phyloP scores from a whole-genome alignment of 2,113 vertebrate species.

The Datnioides undecimradiatus region DNA sequence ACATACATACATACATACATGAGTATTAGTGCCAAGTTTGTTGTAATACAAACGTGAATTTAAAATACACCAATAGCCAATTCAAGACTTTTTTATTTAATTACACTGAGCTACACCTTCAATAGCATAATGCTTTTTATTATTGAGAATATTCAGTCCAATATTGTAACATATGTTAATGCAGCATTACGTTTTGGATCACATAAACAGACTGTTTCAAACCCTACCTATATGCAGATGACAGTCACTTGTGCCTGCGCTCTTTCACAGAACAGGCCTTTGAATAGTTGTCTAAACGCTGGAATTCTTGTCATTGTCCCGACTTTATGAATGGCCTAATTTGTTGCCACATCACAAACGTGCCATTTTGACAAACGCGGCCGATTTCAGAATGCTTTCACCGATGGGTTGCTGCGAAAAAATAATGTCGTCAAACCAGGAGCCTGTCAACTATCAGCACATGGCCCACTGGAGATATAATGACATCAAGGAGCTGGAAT shows the following conservation, averaged over 20 bases:
- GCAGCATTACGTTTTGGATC: background rate
- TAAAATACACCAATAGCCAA: background rate
- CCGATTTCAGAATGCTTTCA: constrained; percentile 61
- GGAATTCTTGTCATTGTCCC: constrained; percentile 71
- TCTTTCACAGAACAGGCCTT: constrained; percentile 13
- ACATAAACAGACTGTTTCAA: background rate
- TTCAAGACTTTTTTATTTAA: background rate
- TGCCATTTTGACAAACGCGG: constrained; percentile 62
- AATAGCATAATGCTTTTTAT: background rate
- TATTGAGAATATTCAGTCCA: background rate
- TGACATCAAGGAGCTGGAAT: constrained; percentile 71
- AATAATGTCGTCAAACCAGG: constrained; percentile 66
- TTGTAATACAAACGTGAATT: background rate
- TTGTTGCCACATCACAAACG: constrained; percentile 70
- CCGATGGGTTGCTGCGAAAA: constrained; percentile 58
- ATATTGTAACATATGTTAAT: background rate
- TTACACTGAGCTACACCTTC: background rate
- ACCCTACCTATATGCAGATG: background rate
- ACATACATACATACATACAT: too few relatives aligned
- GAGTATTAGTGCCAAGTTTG: background rate
- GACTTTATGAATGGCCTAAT: constrained; percentile 72
- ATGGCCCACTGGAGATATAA: constrained; percentile 81
- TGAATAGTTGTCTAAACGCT: constrained; percentile 26
- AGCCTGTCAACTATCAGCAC: constrained; percentile 75
- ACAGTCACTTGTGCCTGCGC: background rate